Conservation (phyloP, 1,140 invertebrate species). For the Mizuhopecten yessoensis region DNA sequence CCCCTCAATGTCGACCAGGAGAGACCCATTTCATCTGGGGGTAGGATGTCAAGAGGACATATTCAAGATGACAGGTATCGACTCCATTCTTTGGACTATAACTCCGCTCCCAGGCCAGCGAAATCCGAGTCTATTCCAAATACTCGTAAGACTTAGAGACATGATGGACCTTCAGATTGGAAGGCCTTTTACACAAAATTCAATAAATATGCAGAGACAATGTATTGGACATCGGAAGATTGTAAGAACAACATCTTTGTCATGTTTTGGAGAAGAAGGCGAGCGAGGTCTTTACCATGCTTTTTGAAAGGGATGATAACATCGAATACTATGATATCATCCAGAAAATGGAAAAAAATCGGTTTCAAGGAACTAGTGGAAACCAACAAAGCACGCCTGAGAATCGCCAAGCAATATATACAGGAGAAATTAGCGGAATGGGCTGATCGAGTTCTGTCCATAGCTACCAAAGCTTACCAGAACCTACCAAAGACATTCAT, state of each 20-base stretch:
- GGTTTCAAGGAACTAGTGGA: conserved; percentile 41
- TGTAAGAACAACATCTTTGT: conserved; percentile 43
- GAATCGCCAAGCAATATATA: neutral
- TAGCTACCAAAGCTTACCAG: conserved; percentile 37
- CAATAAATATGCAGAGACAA: neutral
- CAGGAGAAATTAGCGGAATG: conserved; percentile 48
- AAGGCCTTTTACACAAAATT: conserved; percentile 48
- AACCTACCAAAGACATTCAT: conserved; percentile 44
- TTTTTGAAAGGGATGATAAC: neutral
- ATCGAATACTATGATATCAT: conserved; percentile 43
- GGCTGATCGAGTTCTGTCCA: conserved; percentile 45
- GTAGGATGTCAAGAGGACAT: too few relatives aligned
- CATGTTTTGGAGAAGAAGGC: conserved; percentile 46
- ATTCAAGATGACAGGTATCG: too few relatives aligned
- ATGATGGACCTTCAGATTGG: conserved; percentile 46
- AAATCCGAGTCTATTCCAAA: too few relatives aligned
- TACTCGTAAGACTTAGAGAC: conserved; percentile 26
- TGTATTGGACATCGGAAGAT: neutral
- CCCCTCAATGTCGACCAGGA: too few relatives aligned
- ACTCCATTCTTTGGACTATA: too few relatives aligned
- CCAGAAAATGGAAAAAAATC: conserved; percentile 48
- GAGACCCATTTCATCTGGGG: too few relatives aligned
- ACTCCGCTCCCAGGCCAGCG: too few relatives aligned
- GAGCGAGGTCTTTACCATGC: conserved; percentile 39
- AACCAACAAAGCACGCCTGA: conserved; percentile 31